These are phyloP conservation scores for Zosterops lateralis DNA, from an alignment of 2,113 vertebrate species.

Conservation along the genomic window DNA sequence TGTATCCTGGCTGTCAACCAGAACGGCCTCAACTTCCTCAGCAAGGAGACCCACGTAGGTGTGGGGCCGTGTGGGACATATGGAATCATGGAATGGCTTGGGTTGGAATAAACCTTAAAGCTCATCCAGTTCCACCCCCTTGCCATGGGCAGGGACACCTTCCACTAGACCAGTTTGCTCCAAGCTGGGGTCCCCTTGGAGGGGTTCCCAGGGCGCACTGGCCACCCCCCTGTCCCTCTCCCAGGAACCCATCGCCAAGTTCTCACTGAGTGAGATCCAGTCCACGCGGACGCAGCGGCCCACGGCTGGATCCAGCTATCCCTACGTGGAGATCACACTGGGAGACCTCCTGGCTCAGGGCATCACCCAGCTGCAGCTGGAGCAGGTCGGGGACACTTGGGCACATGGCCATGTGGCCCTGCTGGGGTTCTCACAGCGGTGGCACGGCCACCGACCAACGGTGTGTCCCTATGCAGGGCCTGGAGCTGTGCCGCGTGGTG, in stretches of 20 bases:
- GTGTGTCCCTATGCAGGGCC: conserved; percentile 71
- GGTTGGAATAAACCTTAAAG: background rate
- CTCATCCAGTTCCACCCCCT: background rate
- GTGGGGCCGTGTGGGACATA: background rate
- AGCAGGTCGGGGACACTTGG: conserved; percentile 78
- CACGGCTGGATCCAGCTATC: conserved; percentile 86
- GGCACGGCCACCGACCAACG: fast-evolving
- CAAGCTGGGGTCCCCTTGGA: background rate
- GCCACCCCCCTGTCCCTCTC: background rate
- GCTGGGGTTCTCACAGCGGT: fast-evolving
- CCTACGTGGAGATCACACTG: conserved; percentile 90
- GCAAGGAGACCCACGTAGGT: conserved; percentile 91
- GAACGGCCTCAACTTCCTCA: conserved; percentile 92
- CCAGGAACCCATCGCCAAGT: conserved; percentile 86
- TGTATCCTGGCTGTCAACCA: conserved; percentile 94
- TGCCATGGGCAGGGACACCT: background rate
- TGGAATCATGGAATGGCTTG: background rate
- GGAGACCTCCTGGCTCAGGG: conserved; percentile 86
- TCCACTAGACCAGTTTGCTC: background rate
- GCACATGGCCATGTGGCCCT: fast-evolving
- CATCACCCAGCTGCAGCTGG: conserved; percentile 91
- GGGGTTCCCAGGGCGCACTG: fast-evolving
- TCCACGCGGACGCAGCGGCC: conserved; percentile 89
- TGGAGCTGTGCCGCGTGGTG: conserved; percentile 92
- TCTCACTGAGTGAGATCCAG: conserved; percentile 91